A percentile compares a stretch with the other conserved stretches of the same genome.
phyloP scores from a whole-genome alignment of 2,797 vertebrate genomes.

The Australoheros facetus region DNA sequence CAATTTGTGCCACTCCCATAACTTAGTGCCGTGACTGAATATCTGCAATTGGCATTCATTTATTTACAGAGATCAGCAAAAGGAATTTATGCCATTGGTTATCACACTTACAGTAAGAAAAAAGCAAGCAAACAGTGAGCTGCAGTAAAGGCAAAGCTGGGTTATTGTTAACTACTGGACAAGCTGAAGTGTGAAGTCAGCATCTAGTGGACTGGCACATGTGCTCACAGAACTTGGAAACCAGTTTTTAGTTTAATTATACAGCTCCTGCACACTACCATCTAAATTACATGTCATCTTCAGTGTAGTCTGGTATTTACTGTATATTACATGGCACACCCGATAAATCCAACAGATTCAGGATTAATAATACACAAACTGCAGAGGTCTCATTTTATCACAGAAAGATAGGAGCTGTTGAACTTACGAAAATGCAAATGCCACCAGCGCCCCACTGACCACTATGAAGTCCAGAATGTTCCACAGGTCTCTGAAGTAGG shows the following conservation, averaged over 20 bases:
- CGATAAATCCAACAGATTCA: neutral
- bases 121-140: too few relatives aligned
- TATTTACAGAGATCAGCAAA: too few relatives aligned
- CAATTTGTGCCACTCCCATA: neutral
- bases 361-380: neutral
- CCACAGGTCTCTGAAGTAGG: constrained; percentile 98
- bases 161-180: too few relatives aligned
- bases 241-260: too few relatives aligned
- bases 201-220: too few relatives aligned
- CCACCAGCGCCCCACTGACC: constrained; percentile 98
- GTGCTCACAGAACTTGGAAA: too few relatives aligned
- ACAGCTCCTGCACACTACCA: neutral
- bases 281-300: neutral
- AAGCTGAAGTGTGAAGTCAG: too few relatives aligned
- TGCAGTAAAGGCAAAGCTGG: too few relatives aligned
- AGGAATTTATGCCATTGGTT: too few relatives aligned
- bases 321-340: neutral
- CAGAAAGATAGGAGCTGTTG: neutral
- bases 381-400: neutral
- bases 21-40: neutral
- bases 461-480: constrained; percentile 99
- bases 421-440: constrained; percentile 99
- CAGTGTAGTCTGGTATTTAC: neutral
- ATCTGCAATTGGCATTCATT: neutral
- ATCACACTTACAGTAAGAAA: too few relatives aligned